phyloP scores from a whole-genome alignment of 2,797 vertebrate species.

The Nyctalus aviator region DNA sequence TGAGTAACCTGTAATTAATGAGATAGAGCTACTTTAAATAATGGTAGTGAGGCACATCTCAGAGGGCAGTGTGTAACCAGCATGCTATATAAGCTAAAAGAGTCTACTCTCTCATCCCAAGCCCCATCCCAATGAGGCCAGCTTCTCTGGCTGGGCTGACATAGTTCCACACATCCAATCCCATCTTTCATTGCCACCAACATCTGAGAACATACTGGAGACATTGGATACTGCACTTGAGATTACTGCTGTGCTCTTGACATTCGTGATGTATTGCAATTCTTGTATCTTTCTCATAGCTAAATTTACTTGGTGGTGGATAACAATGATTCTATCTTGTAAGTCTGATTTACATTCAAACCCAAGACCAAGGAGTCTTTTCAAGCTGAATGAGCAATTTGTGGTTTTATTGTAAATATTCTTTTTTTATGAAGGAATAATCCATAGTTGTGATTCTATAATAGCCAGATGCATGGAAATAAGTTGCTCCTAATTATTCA shows the following conservation, averaged over 20 bases:
- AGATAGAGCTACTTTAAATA: neutral
- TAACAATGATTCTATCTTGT: neutral
- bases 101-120: neutral
- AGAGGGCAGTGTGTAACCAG: neutral
- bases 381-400: neutral
- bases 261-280: neutral
- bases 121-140: neutral
- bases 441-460: neutral
- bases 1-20: neutral
- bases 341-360: neutral
- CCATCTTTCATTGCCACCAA: no score
- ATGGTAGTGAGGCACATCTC: neutral
- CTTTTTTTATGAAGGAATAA: neutral
- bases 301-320: neutral
- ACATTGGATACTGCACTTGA: accelerated
- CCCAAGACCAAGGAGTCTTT: neutral
- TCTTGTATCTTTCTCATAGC: neutral
- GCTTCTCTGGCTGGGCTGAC: neutral
- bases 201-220: neutral
- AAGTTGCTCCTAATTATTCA: neutral
- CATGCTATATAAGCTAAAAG: neutral
- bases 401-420: neutral
- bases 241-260: no score
- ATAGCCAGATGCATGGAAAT: neutral
- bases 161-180: neutral